Evolutionary conservation across 1,140 invertebrate species (phyloP).

Genomic region (Rhynchophorus ferrugineus): DNA sequence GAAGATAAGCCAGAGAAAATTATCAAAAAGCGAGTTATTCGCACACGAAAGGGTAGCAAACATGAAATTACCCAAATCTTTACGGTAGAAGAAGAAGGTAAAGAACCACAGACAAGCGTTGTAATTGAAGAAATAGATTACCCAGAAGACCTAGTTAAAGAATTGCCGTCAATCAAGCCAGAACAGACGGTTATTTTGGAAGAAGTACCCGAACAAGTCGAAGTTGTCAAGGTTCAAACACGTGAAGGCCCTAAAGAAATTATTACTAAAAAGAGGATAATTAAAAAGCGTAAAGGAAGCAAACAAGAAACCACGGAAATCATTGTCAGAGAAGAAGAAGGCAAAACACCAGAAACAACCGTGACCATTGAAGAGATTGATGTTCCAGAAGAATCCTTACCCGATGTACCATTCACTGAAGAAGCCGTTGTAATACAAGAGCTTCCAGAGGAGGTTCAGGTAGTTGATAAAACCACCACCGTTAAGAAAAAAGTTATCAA

Average conservation of each 20-base stretch:
- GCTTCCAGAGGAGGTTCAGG: conserved; percentile 28
- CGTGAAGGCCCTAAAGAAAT: conserved; percentile 27
- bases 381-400: conserved; percentile 9
- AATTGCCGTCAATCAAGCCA: conserved; percentile 15
- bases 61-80: conserved; percentile 34
- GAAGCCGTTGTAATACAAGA: conserved; percentile 10
- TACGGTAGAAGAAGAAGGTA: conserved; percentile 34
- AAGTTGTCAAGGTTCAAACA: conserved; percentile 30
- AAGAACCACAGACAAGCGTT: conserved; percentile 34
- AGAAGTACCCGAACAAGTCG: conserved; percentile 39
- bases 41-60: conserved; percentile 33
- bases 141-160: conserved; percentile 19
- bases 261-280: conserved; percentile 35
- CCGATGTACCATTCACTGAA: conserved; percentile 1
- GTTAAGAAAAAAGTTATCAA: conserved; percentile 31
- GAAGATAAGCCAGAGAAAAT: conserved; percentile 37
- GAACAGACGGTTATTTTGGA: conserved; percentile 31
- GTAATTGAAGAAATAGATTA: conserved; percentile 32
- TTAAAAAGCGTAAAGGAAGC: conserved; percentile 32
- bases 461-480: conserved; percentile 32
- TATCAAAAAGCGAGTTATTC: conserved; percentile 37
- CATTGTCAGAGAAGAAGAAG: conserved; percentile 34
- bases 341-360: conserved; percentile 31
- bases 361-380: conserved; percentile 42
- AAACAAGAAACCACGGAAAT: conserved; percentile 38